phyloP scores from a whole-genome alignment of 2,888 invertebrate species.

The Leuctra nigra region DNA sequence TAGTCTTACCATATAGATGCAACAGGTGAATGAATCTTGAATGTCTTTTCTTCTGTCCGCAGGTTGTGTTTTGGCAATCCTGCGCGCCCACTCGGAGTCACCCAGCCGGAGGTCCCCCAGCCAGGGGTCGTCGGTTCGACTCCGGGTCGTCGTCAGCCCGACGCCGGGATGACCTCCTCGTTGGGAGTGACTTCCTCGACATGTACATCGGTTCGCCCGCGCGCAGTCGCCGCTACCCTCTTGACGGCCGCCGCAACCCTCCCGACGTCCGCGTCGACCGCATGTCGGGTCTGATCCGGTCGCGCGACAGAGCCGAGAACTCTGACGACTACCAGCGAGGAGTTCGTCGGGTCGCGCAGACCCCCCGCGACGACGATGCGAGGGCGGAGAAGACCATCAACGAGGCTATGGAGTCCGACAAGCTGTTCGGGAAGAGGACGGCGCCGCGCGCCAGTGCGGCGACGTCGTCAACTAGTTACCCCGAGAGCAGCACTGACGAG shows the following conservation, averaged over 20 bases:
- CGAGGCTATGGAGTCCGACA: not conserved
- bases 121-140: constrained; percentile 10
- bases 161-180: constrained; percentile 41
- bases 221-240: constrained; percentile 9
- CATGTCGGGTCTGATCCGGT: constrained; percentile 1
- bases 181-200: constrained; percentile 44
- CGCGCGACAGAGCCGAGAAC: not conserved
- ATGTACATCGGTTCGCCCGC: constrained; percentile 36
- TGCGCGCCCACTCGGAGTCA: constrained; percentile 10
- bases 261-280: not conserved
- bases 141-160: constrained; percentile 35
- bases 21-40: too few species aligned
- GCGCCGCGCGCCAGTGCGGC: too few species aligned
- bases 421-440: not conserved
- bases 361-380: not conserved
- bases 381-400: not conserved
- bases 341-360: not conserved
- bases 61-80: constrained; percentile 19
- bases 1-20: too few species aligned
- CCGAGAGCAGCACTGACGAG: not conserved
- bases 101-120: constrained; percentile 21
- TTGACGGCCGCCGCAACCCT: not conserved
- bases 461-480: not conserved
- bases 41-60: too few species aligned
- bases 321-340: not conserved